A percentile compares a stretch with the other conserved stretches of the same genome.
Evolutionary conservation across 2,797 vertebrate species (phyloP).

Genomic region (Champsocephalus esox): DNA sequence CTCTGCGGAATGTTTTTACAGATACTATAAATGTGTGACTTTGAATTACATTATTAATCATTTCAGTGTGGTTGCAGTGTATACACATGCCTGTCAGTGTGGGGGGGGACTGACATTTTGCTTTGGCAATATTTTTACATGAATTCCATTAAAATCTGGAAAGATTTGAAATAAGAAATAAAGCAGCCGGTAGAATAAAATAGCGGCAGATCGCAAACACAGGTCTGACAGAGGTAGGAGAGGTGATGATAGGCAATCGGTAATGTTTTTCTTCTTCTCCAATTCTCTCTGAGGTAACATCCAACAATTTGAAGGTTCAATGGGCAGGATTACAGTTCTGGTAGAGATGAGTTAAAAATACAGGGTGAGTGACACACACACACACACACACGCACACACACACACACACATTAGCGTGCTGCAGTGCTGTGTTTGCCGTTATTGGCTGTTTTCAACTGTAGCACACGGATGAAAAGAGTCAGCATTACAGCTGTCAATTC

Average conservation of each 20-base stretch:
- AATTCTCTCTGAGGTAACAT: conserved; percentile 76
- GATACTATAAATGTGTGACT: conserved; percentile 36
- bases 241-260: conserved; percentile 66
- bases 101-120: conserved; percentile 39
- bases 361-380: conserved; percentile 66
- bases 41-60: conserved; percentile 32
- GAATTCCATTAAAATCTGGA: conserved; percentile 42
- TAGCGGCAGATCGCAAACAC: conserved; percentile 54
- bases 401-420: neutral
- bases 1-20: conserved; percentile 23
- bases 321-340: conserved; percentile 78
- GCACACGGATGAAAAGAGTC: conserved; percentile 88
- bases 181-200: conserved; percentile 62
- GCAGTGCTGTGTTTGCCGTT: conserved; percentile 74
- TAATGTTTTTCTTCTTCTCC: conserved; percentile 75
- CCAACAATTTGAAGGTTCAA: conserved; percentile 82
- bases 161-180: conserved; percentile 40
- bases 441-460: conserved; percentile 89
- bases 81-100: conserved; percentile 39
- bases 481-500: conserved; percentile 90
- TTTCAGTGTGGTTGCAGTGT: conserved; percentile 28
- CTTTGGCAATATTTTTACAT: conserved; percentile 30
- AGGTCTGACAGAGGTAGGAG: conserved; percentile 68
- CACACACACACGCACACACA: too few relatives aligned
- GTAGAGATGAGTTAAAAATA: conserved; percentile 78